These are phyloP conservation scores for Darevskia mixta DNA, from an alignment of 2,797 vertebrate genomes.

Conservation along the genomic window DNA sequence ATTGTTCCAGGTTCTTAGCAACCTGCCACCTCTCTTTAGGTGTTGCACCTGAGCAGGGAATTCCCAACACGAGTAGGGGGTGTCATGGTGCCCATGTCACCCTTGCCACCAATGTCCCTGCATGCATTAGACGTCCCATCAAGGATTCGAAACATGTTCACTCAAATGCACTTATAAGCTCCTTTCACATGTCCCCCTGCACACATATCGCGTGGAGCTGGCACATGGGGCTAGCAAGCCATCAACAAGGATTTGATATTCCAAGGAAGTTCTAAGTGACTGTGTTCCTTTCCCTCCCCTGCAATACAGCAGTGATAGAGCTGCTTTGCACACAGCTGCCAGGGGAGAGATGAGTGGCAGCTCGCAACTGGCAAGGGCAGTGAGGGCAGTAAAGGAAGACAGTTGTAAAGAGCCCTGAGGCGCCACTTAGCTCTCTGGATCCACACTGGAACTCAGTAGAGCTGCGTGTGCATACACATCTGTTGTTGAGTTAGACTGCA, in stretches of 20 bases:
- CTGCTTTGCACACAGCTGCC: not conserved
- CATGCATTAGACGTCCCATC: too few species aligned
- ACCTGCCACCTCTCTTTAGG: not conserved
- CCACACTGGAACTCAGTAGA: not conserved
- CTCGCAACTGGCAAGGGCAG: not conserved
- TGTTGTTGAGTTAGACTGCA: not conserved
- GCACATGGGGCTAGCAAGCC: too few species aligned
- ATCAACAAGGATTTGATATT: rapidly evolving
- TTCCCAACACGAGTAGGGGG: too few species aligned
- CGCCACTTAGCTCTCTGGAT: not conserved
- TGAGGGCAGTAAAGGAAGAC: not conserved
- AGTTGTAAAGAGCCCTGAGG: not conserved
- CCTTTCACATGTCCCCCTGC: too few species aligned
- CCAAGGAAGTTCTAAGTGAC: not conserved
- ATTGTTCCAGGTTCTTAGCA: conserved; percentile 29
- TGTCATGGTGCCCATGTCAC: too few species aligned
- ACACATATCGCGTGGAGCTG: too few species aligned
- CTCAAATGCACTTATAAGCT: too few species aligned
- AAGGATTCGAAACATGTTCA: too few species aligned
- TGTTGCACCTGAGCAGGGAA: too few species aligned
- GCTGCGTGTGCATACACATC: not conserved
- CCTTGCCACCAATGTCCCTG: too few species aligned
- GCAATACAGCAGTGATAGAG: not conserved
- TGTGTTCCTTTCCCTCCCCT: not conserved
- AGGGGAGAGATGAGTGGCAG: too few species aligned